Percentiles rank a stretch among this genome's conserved stretches.
phyloP scores from a whole-genome alignment of 2,888 invertebrate genomes.

The Plagiodera versicolora region DNA sequence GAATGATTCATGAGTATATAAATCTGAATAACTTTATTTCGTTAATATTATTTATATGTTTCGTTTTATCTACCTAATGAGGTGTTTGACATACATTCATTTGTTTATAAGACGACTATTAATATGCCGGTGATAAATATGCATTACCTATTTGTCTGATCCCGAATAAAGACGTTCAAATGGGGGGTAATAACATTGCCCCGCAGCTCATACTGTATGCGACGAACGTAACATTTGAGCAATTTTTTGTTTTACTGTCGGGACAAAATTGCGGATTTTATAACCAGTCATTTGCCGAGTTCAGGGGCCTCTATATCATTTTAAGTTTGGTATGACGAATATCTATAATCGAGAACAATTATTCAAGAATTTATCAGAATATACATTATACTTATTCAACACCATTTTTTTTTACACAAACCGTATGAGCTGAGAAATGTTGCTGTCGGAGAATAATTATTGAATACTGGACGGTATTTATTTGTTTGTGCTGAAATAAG shows the following conservation, averaged over 20 bases:
- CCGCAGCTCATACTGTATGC: conserved; percentile 26
- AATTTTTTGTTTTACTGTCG: conserved; percentile 4
- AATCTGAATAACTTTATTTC: no score
- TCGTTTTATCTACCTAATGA: no score
- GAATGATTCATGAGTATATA: no score
- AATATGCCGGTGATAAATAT: conserved; percentile 13
- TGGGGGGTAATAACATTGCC: conserved; percentile 16
- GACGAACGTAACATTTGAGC: conserved; percentile 11
- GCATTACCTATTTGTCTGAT: conserved; percentile 15
- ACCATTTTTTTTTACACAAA: no score
- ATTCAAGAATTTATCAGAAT: no score
- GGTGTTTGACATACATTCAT: conserved; percentile 1
- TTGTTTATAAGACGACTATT: conserved; percentile 1
- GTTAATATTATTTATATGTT: no score
- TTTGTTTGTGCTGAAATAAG: no score
- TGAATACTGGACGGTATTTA: no score
- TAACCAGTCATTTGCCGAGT: conserved; percentile 6
- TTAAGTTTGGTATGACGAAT: background rate
- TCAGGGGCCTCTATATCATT: conserved; percentile 1
- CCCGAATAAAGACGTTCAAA: conserved; percentile 11
- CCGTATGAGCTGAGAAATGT: no score
- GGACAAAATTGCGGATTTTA: conserved; percentile 5
- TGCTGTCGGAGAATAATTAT: no score
- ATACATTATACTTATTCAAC: no score
- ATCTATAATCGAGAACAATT: background rate